Conservation (phyloP, 2,888 invertebrate genomes). For the Calliphora vomitoria region DNA sequence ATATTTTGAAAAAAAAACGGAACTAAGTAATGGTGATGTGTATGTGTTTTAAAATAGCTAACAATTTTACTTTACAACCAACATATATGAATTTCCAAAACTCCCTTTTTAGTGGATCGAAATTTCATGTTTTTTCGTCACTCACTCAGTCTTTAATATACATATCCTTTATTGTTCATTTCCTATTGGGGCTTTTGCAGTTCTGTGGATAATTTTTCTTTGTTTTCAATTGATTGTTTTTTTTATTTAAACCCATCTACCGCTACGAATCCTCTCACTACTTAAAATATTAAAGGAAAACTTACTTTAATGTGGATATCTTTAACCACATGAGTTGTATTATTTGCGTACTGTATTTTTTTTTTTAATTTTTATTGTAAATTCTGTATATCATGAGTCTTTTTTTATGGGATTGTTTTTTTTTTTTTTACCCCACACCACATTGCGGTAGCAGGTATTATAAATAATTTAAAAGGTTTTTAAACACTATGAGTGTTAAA, state of each 20-base stretch:
- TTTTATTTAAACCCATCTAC: slow-evolving; percentile 11
- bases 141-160: too few relatives aligned
- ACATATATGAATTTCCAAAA: too few relatives aligned
- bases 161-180: too few relatives aligned
- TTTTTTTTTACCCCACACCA: slow-evolving; percentile 26
- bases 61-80: too few relatives aligned
- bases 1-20: too few relatives aligned
- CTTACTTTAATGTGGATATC: slow-evolving; percentile 15
- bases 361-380: slow-evolving; percentile 22
- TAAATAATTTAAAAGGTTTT: background rate
- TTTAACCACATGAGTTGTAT: slow-evolving; percentile 57
- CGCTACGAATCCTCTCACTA: background rate
- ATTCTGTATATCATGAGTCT: background rate
- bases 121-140: too few relatives aligned
- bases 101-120: too few relatives aligned
- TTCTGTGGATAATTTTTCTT: background rate
- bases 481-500: too few relatives aligned
- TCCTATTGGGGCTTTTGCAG: too few relatives aligned
- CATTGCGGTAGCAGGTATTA: slow-evolving; percentile 21
- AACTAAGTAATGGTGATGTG: too few relatives aligned
- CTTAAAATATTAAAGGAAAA: slow-evolving; percentile 5
- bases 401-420: background rate
- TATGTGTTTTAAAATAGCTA: too few relatives aligned
- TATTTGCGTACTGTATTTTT: slow-evolving; percentile 2
- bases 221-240: slow-evolving; percentile 19